Evolutionary conservation across 2,113 vertebrate species (phyloP).

Genomic region (Eretmochelys imbricata): DNA sequence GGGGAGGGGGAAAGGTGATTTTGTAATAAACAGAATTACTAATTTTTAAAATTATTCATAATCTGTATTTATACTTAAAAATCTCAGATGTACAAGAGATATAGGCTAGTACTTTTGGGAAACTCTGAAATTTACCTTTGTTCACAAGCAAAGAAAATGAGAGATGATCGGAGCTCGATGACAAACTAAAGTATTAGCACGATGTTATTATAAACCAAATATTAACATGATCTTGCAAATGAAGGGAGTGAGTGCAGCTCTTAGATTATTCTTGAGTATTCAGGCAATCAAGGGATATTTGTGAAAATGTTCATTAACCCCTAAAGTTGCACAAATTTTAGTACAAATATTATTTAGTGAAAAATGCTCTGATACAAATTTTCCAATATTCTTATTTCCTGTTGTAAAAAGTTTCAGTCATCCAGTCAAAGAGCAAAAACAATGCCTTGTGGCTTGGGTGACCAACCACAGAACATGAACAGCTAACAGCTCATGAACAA

Average conservation of each 20-base stretch:
- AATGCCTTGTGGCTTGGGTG: constrained; percentile 19
- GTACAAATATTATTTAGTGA: not conserved
- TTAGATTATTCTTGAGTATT: not conserved
- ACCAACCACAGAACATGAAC: not conserved
- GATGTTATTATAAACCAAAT: not conserved
- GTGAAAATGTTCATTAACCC: not conserved
- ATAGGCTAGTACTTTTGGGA: not conserved
- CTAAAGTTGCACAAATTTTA: not conserved
- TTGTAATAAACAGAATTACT: not conserved
- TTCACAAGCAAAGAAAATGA: not conserved
- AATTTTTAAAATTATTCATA: not conserved
- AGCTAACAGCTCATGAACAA: constrained; percentile 30
- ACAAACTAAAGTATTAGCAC: not conserved
- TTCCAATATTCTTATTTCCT: not conserved
- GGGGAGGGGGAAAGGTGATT: not conserved
- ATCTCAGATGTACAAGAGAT: not conserved
- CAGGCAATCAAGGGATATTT: not conserved
- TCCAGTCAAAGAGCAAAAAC: constrained; percentile 13
- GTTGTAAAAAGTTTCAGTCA: constrained; percentile 31
- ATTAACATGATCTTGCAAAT: not conserved
- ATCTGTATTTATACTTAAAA: not conserved
- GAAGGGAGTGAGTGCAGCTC: not conserved
- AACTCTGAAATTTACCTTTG: not conserved
- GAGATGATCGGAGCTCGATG: not conserved
- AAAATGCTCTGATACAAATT: no score